phyloP scores from a whole-genome alignment of 2,888 invertebrate species.

The Automeris io region DNA sequence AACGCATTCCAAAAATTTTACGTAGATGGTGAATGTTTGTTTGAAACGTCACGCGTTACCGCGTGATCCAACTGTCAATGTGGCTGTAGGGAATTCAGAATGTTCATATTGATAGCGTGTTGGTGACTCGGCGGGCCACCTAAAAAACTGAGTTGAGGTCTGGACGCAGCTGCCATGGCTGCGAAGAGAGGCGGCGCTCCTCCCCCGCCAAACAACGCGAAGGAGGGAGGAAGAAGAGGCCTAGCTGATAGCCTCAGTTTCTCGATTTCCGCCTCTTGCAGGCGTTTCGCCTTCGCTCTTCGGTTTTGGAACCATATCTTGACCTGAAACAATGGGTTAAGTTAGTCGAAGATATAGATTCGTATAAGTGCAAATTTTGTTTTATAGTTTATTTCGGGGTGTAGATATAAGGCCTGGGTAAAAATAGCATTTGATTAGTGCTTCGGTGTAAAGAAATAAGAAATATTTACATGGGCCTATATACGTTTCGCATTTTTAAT shows the following conservation, averaged over 20 bases:
- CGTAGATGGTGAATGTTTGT: conserved; percentile 46
- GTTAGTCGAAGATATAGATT: background rate
- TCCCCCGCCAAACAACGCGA: conserved; percentile 81
- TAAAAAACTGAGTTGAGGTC: conserved; percentile 78
- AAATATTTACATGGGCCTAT: no score
- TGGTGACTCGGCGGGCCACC: conserved; percentile 74
- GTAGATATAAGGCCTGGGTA: no score
- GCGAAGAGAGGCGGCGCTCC: conserved; percentile 82
- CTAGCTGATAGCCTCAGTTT: conserved; percentile 91
- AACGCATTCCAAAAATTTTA: no score
- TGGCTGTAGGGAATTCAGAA: conserved; percentile 74
- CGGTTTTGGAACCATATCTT: conserved; percentile 96
- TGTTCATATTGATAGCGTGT: conserved; percentile 75
- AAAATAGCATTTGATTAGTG: no score
- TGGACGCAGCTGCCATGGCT: conserved; percentile 79
- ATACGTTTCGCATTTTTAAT: no score
- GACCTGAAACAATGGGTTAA: conserved; percentile 73
- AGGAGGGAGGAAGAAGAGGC: conserved; percentile 85
- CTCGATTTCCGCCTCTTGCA: conserved; percentile 97
- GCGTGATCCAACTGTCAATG: conserved; percentile 73
- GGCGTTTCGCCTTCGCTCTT: conserved; percentile 95
- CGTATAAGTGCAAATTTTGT: background rate
- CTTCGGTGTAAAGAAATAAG: no score
- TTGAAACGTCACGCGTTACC: conserved; percentile 39
- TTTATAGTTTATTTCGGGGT: no score